Percentiles rank a stretch among this genome's conserved stretches.
These are phyloP conservation scores for Pocillopora grandis DNA, from an alignment of 92 coral and sea anemone species.

Conservation along the genomic window DNA sequence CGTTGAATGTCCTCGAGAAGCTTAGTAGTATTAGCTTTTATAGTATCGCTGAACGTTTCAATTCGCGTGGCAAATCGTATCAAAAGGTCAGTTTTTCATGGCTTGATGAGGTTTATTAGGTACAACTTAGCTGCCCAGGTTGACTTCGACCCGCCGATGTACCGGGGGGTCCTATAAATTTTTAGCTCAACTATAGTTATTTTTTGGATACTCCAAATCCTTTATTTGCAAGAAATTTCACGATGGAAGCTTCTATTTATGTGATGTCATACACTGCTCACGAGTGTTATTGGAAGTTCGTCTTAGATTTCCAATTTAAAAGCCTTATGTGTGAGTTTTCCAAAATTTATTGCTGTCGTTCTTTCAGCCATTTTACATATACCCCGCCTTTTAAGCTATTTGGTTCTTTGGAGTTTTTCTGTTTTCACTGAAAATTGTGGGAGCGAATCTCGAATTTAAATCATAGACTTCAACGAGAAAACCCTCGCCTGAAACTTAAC, in stretches of 20 bases:
- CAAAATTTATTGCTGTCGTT: neutral
- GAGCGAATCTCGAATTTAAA: neutral
- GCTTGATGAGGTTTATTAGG: neutral
- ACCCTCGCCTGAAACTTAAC: neutral
- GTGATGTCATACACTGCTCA: conserved; percentile 1
- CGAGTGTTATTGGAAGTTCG: neutral
- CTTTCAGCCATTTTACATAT: neutral
- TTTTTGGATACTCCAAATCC: neutral
- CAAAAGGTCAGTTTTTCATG: neutral
- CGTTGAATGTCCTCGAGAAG: conserved; percentile 6
- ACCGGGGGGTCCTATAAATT: too few species aligned
- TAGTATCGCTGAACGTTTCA: neutral
- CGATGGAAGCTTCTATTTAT: neutral
- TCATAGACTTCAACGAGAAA: neutral
- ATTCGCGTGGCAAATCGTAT: conserved; percentile 8
- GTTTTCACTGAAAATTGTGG: neutral
- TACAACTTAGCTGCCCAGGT: neutral
- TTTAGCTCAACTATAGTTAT: neutral
- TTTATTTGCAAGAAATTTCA: neutral
- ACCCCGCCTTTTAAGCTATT: conserved; percentile 17
- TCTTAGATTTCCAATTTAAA: neutral
- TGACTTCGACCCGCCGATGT: neutral
- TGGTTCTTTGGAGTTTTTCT: neutral
- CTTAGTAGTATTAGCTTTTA: conserved; percentile 16
- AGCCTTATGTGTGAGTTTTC: too few species aligned